These are phyloP conservation scores for Echiichthys vipera DNA, from an alignment of 2,797 vertebrate genomes.

Conservation along the genomic window DNA sequence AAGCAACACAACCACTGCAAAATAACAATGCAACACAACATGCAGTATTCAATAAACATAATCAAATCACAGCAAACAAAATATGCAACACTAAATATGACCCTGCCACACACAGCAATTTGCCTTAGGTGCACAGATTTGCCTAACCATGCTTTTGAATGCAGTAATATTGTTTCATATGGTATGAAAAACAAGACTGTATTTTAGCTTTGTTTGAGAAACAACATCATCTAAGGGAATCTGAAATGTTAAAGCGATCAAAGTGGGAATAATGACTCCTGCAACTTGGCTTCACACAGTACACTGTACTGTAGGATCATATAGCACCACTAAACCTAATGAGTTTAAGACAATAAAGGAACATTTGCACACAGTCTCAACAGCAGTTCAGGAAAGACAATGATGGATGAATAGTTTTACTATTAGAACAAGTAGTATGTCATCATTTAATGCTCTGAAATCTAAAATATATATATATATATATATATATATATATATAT, in stretches of 20 bases:
- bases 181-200: neutral
- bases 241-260: conserved; percentile 1
- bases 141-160: neutral
- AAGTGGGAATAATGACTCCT: neutral
- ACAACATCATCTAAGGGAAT: neutral
- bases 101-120: neutral
- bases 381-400: neutral
- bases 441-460: neutral
- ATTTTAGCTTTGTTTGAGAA: neutral
- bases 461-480: neutral
- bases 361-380: conserved; percentile 20
- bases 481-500: neutral
- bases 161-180: neutral
- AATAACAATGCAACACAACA: too few species aligned
- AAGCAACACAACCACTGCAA: too few species aligned
- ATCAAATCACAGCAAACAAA: too few species aligned
- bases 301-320: neutral
- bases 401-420: conserved; percentile 1
- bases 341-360: neutral
- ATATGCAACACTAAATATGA: too few species aligned
- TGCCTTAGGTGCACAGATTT: neutral
- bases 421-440: neutral
- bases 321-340: neutral
- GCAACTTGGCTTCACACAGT: conserved; percentile 7
- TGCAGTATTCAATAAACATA: too few species aligned